phyloP scores from a whole-genome alignment of 2,797 vertebrate genomes.

The Sebastes dallii region DNA sequence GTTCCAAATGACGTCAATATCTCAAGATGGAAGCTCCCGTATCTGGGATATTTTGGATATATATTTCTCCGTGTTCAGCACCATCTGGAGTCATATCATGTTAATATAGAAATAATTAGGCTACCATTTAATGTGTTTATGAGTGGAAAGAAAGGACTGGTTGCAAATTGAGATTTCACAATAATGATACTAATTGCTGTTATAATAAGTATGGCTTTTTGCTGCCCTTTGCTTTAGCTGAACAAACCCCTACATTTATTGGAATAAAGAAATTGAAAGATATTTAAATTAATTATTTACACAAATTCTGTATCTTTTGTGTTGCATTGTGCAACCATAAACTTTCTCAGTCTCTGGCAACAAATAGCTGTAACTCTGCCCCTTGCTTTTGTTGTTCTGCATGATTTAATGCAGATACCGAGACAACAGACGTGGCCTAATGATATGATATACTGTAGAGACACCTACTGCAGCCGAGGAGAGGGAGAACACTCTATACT shows the following conservation, averaged over 20 bases:
- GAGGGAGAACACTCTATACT: conserved; percentile 10
- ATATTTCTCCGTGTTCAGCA: conserved; percentile 2
- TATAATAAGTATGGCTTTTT: background rate
- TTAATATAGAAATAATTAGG: background rate
- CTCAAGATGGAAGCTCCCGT: too few relatives aligned
- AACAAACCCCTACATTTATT: background rate
- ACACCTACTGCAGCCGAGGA: background rate
- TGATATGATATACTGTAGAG: background rate
- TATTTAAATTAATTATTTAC: background rate
- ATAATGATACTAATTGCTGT: background rate
- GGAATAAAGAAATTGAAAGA: background rate
- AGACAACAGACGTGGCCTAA: background rate
- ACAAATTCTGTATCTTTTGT: background rate
- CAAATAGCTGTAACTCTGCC: conserved; percentile 4
- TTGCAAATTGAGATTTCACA: background rate
- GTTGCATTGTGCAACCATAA: background rate
- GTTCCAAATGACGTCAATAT: too few relatives aligned
- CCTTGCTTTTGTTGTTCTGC: background rate
- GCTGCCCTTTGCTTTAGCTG: background rate
- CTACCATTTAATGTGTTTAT: too few relatives aligned
- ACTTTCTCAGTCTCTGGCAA: background rate
- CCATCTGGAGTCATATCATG: background rate
- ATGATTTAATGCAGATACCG: background rate
- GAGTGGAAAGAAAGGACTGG: background rate
- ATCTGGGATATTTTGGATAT: too few relatives aligned